phyloP scores from a whole-genome alignment of 2,888 invertebrate genomes.

The Falcaria lacertinaria region DNA sequence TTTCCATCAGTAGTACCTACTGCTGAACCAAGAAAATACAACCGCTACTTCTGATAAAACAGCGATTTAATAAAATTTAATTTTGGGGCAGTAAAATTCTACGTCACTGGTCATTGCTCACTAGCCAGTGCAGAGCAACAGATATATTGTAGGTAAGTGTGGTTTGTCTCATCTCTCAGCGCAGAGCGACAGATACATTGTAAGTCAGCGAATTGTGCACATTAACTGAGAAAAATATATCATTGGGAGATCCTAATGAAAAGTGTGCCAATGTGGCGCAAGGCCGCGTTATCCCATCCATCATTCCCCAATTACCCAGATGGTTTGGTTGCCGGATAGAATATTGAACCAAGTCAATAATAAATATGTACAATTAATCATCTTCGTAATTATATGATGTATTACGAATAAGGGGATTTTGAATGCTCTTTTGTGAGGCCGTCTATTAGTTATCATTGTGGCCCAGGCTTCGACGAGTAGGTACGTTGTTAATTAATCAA shows the following conservation, averaged over 20 bases:
- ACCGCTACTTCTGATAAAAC: too few relatives aligned
- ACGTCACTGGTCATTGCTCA: too few relatives aligned
- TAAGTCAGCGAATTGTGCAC: conserved; percentile 9
- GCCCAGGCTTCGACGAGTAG: too few relatives aligned
- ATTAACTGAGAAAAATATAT: conserved; percentile 17
- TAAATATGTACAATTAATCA: not conserved
- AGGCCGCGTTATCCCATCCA: conserved; percentile 9
- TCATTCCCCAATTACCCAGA: conserved; percentile 11
- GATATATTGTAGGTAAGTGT: too few relatives aligned
- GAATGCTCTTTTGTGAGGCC: not conserved
- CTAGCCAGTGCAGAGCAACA: too few relatives aligned
- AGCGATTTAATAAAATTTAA: too few relatives aligned
- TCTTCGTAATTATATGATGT: not conserved
- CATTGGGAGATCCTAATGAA: conserved; percentile 3
- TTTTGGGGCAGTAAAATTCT: too few relatives aligned
- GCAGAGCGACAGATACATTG: conserved; percentile 2
- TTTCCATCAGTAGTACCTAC: too few relatives aligned
- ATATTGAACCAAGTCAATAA: conserved; percentile 2
- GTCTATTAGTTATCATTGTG: too few relatives aligned
- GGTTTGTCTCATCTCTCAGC: too few relatives aligned
- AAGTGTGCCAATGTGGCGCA: conserved; percentile 12
- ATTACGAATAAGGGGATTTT: not conserved
- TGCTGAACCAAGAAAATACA: too few relatives aligned
- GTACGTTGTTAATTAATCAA: too few relatives aligned
- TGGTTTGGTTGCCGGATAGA: not conserved